phyloP scores from a whole-genome alignment of 92 coral and sea anemone genomes.

The Plumapathes pennacea region DNA sequence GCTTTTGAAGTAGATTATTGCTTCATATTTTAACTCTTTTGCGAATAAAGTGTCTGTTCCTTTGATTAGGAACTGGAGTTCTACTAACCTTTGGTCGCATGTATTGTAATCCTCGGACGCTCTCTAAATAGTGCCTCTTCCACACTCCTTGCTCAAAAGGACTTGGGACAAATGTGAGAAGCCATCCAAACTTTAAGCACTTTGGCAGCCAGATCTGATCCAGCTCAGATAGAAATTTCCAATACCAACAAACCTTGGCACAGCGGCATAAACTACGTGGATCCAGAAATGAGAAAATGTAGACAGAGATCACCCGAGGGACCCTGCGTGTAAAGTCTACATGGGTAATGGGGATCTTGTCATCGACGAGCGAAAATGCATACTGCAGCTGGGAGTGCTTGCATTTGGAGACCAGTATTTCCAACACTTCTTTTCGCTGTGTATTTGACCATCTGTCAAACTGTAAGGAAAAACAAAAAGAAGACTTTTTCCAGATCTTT shows the following conservation, averaged over 20 bases:
- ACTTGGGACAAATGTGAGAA: slow-evolving; percentile 93
- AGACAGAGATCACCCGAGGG: slow-evolving; percentile 78
- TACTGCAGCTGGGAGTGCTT: slow-evolving; percentile 79
- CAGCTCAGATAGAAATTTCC: slow-evolving; percentile 87
- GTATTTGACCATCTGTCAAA: slow-evolving; percentile 88
- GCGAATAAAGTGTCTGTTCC: no score
- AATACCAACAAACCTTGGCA: slow-evolving; percentile 94
- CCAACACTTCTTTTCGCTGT: slow-evolving; percentile 84
- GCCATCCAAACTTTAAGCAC: slow-evolving; percentile 90
- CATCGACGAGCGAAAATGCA: slow-evolving; percentile 77
- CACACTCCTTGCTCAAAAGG: slow-evolving; percentile 96
- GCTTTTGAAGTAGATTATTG: no score
- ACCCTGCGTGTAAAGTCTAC: slow-evolving; percentile 88
- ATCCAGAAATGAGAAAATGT: slow-evolving; percentile 83
- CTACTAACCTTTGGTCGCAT: slow-evolving; percentile 66
- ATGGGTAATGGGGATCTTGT: slow-evolving; percentile 85
- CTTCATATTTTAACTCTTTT: no score
- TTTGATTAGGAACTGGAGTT: neutral
- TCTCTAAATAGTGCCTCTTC: slow-evolving; percentile 91
- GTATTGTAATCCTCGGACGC: slow-evolving; percentile 81
- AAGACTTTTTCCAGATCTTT: neutral
- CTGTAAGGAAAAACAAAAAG: no score
- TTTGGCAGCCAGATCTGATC: slow-evolving; percentile 96
- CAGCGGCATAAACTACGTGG: slow-evolving; percentile 97
- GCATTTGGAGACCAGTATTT: slow-evolving; percentile 78